These are phyloP conservation scores for Saimiri boliviensis DNA, from an alignment of 2,113 vertebrate species.

Conservation along the genomic window DNA sequence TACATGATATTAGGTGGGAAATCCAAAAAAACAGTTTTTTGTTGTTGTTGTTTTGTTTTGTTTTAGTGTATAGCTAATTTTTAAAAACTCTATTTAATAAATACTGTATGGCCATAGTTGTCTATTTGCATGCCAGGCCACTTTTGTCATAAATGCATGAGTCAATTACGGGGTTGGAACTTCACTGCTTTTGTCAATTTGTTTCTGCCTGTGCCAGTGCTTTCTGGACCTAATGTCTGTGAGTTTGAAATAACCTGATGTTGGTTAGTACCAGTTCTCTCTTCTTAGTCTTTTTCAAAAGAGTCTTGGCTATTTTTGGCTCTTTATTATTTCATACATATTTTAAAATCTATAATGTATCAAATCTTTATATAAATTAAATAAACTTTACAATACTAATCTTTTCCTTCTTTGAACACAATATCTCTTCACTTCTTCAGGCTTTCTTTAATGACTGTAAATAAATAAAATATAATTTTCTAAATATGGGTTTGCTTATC, in stretches of 20 bases:
- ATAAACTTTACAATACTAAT: neutral
- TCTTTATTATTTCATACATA: neutral
- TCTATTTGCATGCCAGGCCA: neutral
- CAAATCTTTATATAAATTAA: neutral
- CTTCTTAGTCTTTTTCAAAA: neutral
- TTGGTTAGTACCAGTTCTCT: neutral
- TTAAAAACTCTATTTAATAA: neutral
- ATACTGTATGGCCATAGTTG: neutral
- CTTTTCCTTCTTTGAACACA: neutral
- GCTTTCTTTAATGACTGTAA: neutral
- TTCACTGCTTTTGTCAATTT: neutral
- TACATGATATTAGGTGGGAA: neutral
- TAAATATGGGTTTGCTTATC: neutral
- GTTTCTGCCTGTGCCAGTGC: neutral
- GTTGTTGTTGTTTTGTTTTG: neutral
- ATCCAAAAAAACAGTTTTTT: neutral
- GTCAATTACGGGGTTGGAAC: neutral
- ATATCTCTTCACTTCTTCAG: neutral
- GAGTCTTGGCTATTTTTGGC: neutral
- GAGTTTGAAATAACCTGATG: neutral
- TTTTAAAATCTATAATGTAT: neutral
- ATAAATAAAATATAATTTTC: neutral
- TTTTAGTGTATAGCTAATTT: neutral
- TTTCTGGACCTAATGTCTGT: neutral
- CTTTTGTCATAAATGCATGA: neutral